These are phyloP conservation scores for Zaprionus vittiger DNA, from an alignment of 1,140 invertebrate species.

Conservation along the genomic window DNA sequence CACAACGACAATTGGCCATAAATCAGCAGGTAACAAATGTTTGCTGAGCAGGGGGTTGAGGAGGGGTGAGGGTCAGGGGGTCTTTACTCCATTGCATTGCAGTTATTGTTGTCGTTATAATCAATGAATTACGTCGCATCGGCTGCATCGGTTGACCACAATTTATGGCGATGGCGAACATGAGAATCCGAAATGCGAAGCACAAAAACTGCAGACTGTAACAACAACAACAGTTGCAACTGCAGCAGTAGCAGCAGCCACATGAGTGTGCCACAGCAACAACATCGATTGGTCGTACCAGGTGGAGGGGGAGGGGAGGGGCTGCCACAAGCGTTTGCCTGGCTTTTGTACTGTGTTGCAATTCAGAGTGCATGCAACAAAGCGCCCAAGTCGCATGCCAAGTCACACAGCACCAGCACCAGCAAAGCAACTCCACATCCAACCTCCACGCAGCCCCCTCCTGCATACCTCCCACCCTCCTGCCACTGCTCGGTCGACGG, in stretches of 20 bases:
- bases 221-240: constrained; percentile 24
- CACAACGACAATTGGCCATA: constrained; percentile 71
- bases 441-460: constrained; percentile 4
- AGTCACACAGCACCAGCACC: constrained; percentile 27
- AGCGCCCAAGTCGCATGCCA: constrained; percentile 55
- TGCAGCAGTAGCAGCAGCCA: constrained; percentile 28
- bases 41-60: background rate
- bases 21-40: constrained; percentile 72
- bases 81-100: constrained; percentile 39
- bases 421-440: constrained; percentile 10
- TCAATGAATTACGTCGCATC: constrained; percentile 82
- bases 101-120: constrained; percentile 82
- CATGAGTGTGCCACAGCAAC: constrained; percentile 24
- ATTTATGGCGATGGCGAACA: constrained; percentile 78
- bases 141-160: constrained; percentile 81
- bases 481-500: constrained; percentile 16
- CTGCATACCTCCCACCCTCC: background rate
- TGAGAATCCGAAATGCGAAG: constrained; percentile 71
- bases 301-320: constrained; percentile 20
- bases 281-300: background rate
- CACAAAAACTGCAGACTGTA: constrained; percentile 61
- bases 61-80: background rate
- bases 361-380: constrained; percentile 65
- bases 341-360: constrained; percentile 63
- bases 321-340: constrained; percentile 53